Conservation (phyloP, 2,888 invertebrate genomes). For the Sisyra terminalis region DNA sequence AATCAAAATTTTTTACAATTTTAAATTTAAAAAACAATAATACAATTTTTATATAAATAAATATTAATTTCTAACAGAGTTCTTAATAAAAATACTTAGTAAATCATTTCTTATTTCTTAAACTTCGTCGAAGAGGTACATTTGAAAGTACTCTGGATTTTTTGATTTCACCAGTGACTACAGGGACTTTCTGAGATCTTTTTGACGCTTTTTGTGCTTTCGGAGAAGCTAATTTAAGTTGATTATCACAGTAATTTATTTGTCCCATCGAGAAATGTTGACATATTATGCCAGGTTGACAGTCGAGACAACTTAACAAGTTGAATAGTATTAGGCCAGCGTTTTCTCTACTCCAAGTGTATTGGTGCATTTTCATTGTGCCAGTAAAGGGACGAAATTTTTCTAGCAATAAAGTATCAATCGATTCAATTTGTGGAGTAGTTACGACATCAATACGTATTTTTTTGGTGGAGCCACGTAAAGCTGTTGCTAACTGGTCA, state of each 20-base stretch:
- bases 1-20: no score
- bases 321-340: neutral
- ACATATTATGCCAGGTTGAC: neutral
- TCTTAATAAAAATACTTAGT: no score
- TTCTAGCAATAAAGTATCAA: neutral
- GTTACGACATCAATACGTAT: neutral
- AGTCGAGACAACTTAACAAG: neutral
- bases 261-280: neutral
- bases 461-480: neutral
- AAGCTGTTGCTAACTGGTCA: neutral
- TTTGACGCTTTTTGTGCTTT: neutral
- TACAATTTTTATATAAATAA: no score
- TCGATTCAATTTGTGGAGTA: neutral
- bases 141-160: no score
- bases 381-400: neutral
- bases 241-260: neutral
- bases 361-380: neutral
- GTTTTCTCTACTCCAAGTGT: neutral
- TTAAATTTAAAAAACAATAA: no score
- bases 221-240: no score
- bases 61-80: no score
- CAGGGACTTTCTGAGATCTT: neutral
- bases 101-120: no score
- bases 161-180: neutral
- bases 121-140: no score